Conservation (phyloP, 1,140 invertebrate genomes). For the Cyphomyrmex costatus region DNA sequence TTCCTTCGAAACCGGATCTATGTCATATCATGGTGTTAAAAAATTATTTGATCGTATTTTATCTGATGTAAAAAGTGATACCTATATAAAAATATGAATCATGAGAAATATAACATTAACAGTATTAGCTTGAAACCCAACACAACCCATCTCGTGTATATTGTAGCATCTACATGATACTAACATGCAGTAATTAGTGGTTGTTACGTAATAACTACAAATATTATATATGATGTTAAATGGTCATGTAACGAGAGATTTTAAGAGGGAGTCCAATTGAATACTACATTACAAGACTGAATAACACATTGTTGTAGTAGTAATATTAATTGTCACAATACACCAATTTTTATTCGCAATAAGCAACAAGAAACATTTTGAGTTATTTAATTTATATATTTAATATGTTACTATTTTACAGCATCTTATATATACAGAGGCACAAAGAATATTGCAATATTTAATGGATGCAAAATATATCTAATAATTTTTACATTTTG, state of each 20-base stretch:
- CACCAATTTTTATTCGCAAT: background rate
- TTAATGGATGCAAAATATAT: background rate
- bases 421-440: background rate
- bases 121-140: background rate
- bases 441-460: background rate
- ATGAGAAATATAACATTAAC: slow-evolving; percentile 1
- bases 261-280: background rate
- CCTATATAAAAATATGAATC: background rate
- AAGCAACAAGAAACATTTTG: background rate
- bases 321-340: background rate
- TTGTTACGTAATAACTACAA: background rate
- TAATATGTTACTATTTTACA: background rate
- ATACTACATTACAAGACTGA: background rate
- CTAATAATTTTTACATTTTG: background rate
- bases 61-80: background rate
- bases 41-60: background rate
- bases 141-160: background rate
- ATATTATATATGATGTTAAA: slow-evolving; percentile 4
- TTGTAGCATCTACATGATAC: background rate
- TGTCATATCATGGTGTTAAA: background rate
- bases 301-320: background rate
- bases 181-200: background rate
- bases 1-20: background rate
- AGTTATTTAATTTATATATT: background rate
- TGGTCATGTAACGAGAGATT: slow-evolving; percentile 4